These are phyloP conservation scores for Merodon equestris DNA, from an alignment of 2,888 invertebrate species.

Conservation along the genomic window DNA sequence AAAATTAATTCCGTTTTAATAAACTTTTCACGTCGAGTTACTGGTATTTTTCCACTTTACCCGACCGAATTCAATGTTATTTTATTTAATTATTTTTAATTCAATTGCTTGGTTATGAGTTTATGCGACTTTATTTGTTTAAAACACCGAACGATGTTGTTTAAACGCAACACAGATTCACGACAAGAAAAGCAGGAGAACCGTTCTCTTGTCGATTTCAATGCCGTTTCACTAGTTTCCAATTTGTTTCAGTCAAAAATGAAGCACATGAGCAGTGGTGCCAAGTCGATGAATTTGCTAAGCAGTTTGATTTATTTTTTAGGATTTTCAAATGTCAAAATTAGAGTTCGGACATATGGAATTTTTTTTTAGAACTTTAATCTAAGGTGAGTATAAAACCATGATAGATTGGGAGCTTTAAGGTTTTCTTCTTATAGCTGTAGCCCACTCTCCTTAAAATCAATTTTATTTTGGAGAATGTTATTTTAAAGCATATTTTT, in stretches of 20 bases:
- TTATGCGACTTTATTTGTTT: slow-evolving; percentile 6
- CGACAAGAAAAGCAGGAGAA: slow-evolving; percentile 29
- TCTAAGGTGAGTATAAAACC: too few species aligned
- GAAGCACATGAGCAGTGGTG: slow-evolving; percentile 26
- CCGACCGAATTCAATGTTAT: not conserved
- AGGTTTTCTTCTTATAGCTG: too few species aligned
- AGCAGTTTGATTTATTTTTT: too few species aligned
- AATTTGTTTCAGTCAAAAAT: slow-evolving; percentile 20
- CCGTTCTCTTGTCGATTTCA: slow-evolving; percentile 23
- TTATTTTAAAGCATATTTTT: too few species aligned
- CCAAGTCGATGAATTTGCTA: not conserved
- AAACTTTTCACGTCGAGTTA: not conserved
- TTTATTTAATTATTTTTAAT: not conserved
- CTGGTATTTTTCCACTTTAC: not conserved
- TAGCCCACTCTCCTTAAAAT: too few species aligned
- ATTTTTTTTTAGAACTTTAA: too few species aligned
- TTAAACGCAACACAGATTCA: slow-evolving; percentile 29
- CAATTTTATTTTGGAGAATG: too few species aligned
- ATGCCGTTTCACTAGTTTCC: slow-evolving; percentile 44
- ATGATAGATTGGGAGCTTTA: too few species aligned
- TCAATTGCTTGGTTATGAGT: not conserved
- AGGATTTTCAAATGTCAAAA: too few species aligned
- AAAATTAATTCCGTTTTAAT: not conserved
- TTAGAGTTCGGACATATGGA: not conserved
- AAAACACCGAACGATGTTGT: not conserved